A percentile compares a stretch with the other conserved stretches of the same genome.
Evolutionary conservation across 1,140 invertebrate species (phyloP).

Genomic region (Lepidostoma basale): DNA sequence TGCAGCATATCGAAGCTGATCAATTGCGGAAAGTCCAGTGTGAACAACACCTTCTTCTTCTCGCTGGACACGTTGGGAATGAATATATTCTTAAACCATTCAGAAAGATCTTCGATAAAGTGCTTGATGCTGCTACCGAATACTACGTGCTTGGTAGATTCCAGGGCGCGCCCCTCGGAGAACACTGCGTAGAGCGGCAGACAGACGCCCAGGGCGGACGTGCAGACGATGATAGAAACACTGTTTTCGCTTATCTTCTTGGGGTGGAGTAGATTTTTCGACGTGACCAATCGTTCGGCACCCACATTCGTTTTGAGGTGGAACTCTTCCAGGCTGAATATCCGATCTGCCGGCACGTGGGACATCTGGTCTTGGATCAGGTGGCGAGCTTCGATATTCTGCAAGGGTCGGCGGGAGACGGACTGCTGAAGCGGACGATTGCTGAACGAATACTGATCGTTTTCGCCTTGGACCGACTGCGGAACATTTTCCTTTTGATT

Average conservation of each 20-base stretch:
- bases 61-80: background rate
- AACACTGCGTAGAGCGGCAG: background rate
- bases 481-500: too few relatives aligned
- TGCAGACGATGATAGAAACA: slow-evolving; percentile 7
- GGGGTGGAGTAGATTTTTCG: background rate
- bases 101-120: background rate
- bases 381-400: too few relatives aligned
- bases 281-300: background rate
- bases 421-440: too few relatives aligned
- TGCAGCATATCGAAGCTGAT: too few relatives aligned
- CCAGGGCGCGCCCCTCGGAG: too few relatives aligned
- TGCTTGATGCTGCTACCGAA: too few relatives aligned
- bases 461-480: too few relatives aligned
- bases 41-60: background rate
- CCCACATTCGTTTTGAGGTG: background rate
- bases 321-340: slow-evolving; percentile 18
- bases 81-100: slow-evolving; percentile 2
- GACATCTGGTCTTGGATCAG: too few relatives aligned
- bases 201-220: background rate
- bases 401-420: too few relatives aligned
- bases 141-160: too few relatives aligned
- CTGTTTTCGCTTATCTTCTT: background rate
- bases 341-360: background rate
- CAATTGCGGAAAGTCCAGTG: too few relatives aligned
- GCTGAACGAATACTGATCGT: too few relatives aligned